Evolutionary conservation across 2,113 vertebrate genomes (phyloP), one percentile per base, ranked within the genome.

Genomic region (Oreamnos americanus): DNA sequence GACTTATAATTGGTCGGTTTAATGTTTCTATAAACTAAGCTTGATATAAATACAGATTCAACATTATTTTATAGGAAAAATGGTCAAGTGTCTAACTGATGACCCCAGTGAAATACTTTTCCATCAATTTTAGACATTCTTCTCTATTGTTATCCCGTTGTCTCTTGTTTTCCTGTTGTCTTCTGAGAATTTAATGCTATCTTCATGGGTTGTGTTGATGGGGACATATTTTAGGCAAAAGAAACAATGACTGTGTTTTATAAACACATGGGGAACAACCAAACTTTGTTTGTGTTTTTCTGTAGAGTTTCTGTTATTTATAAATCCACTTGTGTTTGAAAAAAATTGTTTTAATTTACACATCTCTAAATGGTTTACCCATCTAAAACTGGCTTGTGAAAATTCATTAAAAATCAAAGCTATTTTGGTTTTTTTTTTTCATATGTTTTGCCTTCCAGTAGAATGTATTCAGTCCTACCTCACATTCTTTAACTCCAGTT

Each of bases 321-420:
- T 76, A 76, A 95, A 58, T 36, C 19, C 64, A 93, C 71, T 93
- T 89, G n/a, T 85, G 17, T 92, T 96, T 94, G 64, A 82, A 94
- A 92, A 92, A 43, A 76, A 16, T 0, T 88, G 79, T 71, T 36
- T 74, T 86, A 25, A 76, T 78, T 82, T 90, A 79, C 7, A 78
- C 9, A 90, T 95, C 17, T 12, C 12, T 94, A 53, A 60, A 39
- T 94, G 45, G 26, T 96, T 92, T 79, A 97, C n/a, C 23, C 39
- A 94, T 14, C 45, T 47, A 74, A 87, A 92, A 71, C n/a, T 78
- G 26, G 82, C 76, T 87, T 74, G 15, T 93, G 14, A 94, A 95
- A 94, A 91, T 53, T 17, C 23, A 94, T 88, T 95, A 43, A 94
- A 97, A 96, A 30, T 11, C 30, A 94, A 25, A 67, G 12, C 9